Conservation (phyloP, 2,113 vertebrate species). For the Sylvia atricapilla region DNA sequence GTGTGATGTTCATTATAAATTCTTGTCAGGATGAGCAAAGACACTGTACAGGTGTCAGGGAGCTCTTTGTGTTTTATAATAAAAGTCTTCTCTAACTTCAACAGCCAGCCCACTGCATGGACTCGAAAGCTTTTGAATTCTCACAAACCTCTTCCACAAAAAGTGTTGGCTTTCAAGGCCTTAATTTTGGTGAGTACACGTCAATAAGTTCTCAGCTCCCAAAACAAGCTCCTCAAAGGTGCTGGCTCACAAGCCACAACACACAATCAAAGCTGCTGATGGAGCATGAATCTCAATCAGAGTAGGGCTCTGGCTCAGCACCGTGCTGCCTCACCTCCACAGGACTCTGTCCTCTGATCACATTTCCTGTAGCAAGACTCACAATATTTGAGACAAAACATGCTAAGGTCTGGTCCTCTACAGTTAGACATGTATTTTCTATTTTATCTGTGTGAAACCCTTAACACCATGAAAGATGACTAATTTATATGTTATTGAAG, state of each 20-base stretch:
- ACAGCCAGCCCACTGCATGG: neutral
- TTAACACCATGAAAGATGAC: neutral
- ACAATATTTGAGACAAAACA: neutral
- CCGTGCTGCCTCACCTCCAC: fast-evolving
- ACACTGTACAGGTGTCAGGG: neutral
- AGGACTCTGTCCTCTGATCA: fast-evolving
- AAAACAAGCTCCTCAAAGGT: neutral
- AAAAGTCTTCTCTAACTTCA: neutral
- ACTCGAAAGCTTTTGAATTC: neutral
- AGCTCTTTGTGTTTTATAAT: neutral
- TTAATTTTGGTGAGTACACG: neutral
- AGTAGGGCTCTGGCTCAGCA: neutral
- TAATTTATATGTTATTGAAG: neutral
- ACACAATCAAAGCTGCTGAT: neutral
- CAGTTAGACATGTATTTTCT: neutral
- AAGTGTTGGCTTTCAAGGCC: neutral
- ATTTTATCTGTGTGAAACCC: neutral
- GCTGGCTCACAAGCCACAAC: neutral
- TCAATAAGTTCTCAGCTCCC: neutral
- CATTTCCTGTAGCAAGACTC: neutral
- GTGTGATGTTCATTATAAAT: neutral
- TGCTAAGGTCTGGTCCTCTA: neutral
- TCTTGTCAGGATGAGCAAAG: neutral
- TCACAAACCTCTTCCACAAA: neutral
- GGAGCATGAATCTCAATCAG: too few species aligned